These are phyloP conservation scores for Drosophila acutilabella DNA, from an alignment of 2,888 invertebrate genomes.

Conservation along the genomic window DNA sequence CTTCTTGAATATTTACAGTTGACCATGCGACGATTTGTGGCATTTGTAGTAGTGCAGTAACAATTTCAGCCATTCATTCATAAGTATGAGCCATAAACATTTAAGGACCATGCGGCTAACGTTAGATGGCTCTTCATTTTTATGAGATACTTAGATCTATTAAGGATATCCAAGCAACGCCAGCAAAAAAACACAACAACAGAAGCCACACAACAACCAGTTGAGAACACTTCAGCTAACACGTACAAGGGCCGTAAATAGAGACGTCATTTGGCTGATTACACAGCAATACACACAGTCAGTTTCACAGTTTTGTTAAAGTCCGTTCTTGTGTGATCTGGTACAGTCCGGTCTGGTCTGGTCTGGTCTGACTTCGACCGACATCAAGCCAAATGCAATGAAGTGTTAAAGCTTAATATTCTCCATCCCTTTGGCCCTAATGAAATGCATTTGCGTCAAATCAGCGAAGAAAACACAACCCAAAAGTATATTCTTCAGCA, in stretches of 20 bases:
- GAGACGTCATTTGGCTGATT: conserved; percentile 56
- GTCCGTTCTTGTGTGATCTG: neutral
- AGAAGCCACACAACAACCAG: neutral
- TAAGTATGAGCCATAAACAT: conserved; percentile 37
- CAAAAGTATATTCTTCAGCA: neutral
- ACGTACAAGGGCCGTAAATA: conserved; percentile 55
- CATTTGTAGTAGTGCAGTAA: conserved; percentile 7
- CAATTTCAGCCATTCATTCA: conserved; percentile 26
- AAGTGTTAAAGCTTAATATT: conserved; percentile 62
- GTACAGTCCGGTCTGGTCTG: neutral
- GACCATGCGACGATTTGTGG: conserved; percentile 18
- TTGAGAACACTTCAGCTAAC: conserved; percentile 19
- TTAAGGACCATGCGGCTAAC: conserved; percentile 38
- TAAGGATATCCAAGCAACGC: conserved; percentile 18
- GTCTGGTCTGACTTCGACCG: neutral
- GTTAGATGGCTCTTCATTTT: conserved; percentile 36
- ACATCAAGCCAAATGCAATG: conserved; percentile 51
- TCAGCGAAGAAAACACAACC: conserved; percentile 48
- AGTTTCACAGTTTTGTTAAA: neutral
- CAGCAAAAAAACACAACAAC: neutral
- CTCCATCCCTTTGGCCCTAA: conserved; percentile 43
- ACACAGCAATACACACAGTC: conserved; percentile 19
- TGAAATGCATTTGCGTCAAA: conserved; percentile 63
- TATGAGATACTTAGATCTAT: conserved; percentile 47
- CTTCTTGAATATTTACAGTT: conserved; percentile 1